Evolutionary conservation across 2,797 vertebrate genomes (phyloP).

Genomic region (Glyptemys insculpta): DNA sequence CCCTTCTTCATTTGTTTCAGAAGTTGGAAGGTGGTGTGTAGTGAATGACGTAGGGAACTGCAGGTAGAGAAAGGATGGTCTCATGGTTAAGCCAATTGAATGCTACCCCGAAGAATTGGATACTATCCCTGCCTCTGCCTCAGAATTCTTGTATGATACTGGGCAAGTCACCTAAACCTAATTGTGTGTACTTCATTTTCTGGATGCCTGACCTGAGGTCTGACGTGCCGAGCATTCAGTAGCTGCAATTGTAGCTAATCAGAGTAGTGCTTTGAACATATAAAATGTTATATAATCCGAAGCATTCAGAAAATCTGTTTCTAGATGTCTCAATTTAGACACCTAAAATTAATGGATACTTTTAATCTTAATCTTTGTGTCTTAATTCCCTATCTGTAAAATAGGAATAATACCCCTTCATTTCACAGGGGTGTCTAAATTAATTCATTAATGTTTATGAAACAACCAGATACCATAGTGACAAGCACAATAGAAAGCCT

Average conservation of each 20-base stretch:
- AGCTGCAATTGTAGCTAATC: neutral
- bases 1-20: neutral
- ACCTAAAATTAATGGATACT: neutral
- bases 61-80: neutral
- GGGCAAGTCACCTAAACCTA: neutral
- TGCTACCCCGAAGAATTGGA: neutral
- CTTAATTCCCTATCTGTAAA: neutral
- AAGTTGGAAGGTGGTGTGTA: neutral
- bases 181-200: neutral
- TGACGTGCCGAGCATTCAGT: neutral
- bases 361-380: neutral
- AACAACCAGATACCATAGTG: neutral
- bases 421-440: neutral
- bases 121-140: neutral
- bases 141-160: neutral
- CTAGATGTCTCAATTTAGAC: neutral
- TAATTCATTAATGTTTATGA: neutral
- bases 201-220: accelerated
- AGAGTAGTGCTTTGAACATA: neutral
- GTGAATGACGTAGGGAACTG: neutral
- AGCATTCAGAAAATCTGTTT: neutral
- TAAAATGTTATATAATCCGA: neutral
- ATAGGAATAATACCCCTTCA: neutral
- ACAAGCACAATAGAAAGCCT: neutral
- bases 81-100: neutral